These are phyloP conservation scores for Esperia sulphurella DNA, from an alignment of 2,888 invertebrate genomes.

Conservation along the genomic window DNA sequence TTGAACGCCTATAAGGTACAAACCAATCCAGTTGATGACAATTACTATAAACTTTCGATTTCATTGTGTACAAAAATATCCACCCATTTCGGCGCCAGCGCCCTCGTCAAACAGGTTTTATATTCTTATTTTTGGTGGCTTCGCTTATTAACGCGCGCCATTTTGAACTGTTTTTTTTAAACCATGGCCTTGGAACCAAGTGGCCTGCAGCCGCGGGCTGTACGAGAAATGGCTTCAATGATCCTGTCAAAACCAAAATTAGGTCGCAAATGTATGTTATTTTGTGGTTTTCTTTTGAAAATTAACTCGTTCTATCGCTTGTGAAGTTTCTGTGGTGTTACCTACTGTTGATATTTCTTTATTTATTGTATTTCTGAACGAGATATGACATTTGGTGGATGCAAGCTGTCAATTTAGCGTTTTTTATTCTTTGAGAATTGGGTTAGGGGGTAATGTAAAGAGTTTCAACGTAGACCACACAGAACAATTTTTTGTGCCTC, in stretches of 20 bases:
- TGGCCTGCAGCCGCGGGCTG: slow-evolving; percentile 40
- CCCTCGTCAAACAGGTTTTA: slow-evolving; percentile 31
- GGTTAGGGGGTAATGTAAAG: not conserved
- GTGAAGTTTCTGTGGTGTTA: slow-evolving; percentile 10
- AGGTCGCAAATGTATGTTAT: slow-evolving; percentile 29
- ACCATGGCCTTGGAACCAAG: slow-evolving; percentile 56
- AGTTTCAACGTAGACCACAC: no score
- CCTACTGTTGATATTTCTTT: slow-evolving; percentile 11
- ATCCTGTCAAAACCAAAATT: slow-evolving; percentile 29
- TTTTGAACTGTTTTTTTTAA: slow-evolving; percentile 41
- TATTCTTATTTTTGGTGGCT: slow-evolving; percentile 27
- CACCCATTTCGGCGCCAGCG: slow-evolving; percentile 31
- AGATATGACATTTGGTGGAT: slow-evolving; percentile 49
- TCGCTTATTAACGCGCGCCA: slow-evolving; percentile 32
- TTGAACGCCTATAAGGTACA: no score
- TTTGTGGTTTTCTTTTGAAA: slow-evolving; percentile 36
- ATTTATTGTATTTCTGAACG: slow-evolving; percentile 14
- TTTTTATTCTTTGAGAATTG: not conserved
- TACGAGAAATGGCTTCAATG: slow-evolving; percentile 28
- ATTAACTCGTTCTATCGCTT: slow-evolving; percentile 18
- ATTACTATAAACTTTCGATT: slow-evolving; percentile 7
- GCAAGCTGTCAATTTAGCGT: slow-evolving; percentile 39
- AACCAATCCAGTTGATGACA: no score
- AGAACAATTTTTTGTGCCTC: no score
- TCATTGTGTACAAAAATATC: slow-evolving; percentile 36